Evolutionary conservation across 2,797 vertebrate species (phyloP).

Genomic region (Syngnathus rostellatus): DNA sequence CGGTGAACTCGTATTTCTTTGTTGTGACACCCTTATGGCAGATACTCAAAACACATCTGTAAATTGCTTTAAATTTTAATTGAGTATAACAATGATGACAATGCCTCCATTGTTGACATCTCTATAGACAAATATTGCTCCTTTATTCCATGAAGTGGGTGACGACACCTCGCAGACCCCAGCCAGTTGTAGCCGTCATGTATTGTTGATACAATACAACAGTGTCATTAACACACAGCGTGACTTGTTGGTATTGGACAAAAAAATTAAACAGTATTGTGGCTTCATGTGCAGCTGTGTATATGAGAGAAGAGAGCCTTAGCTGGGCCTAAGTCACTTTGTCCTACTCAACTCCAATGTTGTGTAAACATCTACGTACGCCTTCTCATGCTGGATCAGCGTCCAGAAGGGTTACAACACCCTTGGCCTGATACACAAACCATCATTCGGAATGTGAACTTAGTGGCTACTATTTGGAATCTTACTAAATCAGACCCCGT

Average conservation of each 20-base stretch:
- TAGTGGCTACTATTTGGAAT: neutral
- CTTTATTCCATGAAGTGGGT: constrained; percentile 37
- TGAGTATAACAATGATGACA: constrained; percentile 13
- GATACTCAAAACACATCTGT: neutral
- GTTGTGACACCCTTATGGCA: neutral
- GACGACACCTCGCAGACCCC: constrained; percentile 38
- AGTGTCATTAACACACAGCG: constrained; percentile 58
- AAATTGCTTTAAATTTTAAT: neutral
- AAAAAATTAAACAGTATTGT: constrained; percentile 49
- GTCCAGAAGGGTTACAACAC: constrained; percentile 6
- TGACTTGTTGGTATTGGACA: constrained; percentile 57
- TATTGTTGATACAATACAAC: constrained; percentile 53
- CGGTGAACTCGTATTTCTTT: too few species aligned
- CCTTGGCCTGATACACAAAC: neutral
- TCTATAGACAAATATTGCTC: constrained; percentile 34
- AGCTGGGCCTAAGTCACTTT: constrained; percentile 13
- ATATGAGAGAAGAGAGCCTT: constrained; percentile 22
- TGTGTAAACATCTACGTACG: constrained; percentile 51
- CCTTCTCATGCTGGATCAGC: constrained; percentile 22
- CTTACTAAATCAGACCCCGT: neutral
- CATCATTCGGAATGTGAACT: too few species aligned
- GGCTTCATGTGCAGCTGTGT: constrained; percentile 42
- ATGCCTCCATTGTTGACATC: constrained; percentile 28
- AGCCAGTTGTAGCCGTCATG: constrained; percentile 48
- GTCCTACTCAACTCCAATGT: constrained; percentile 25